A percentile compares a stretch with the other conserved stretches of the same genome.
Evolutionary conservation across 2,797 vertebrate species (phyloP).

Genomic region (Tiaroga cobitis): DNA sequence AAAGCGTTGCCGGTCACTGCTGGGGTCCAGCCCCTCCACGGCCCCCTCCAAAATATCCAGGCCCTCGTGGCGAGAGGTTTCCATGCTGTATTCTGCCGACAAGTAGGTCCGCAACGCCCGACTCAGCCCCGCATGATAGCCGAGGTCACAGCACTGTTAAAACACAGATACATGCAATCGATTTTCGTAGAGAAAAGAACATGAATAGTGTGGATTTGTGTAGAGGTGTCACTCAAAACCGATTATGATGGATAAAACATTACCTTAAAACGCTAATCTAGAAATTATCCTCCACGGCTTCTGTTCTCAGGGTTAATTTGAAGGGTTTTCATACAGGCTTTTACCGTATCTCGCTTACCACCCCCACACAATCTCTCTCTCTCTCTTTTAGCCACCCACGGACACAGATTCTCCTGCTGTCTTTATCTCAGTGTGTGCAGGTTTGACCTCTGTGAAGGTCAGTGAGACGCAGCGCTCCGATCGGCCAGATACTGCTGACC

Average conservation of each 20-base stretch:
- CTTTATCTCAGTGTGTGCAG: conserved; percentile 51
- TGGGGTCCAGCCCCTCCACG: conserved; percentile 92
- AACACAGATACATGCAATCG: conserved; percentile 41
- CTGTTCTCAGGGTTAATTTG: conserved; percentile 52
- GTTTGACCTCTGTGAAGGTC: conserved; percentile 59
- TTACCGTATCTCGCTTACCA: conserved; percentile 1
- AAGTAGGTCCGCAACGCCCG: conserved; percentile 93
- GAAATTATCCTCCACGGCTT: conserved; percentile 10
- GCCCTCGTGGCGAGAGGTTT: conserved; percentile 93
- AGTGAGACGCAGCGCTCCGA: conserved; percentile 45
- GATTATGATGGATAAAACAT: conserved; percentile 36
- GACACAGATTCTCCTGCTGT: conserved; percentile 48
- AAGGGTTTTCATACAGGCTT: conserved; percentile 49
- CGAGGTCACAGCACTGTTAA: conserved; percentile 93
- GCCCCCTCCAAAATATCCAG: conserved; percentile 96
- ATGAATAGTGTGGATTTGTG: not conserved
- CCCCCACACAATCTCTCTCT: conserved; percentile 16
- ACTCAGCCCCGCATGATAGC: conserved; percentile 96
- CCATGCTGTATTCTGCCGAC: conserved; percentile 94
- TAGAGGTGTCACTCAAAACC: conserved; percentile 25
- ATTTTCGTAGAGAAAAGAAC: not conserved
- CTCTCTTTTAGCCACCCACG: conserved; percentile 28
- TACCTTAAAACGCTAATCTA: conserved; percentile 43
- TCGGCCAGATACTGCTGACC: conserved; percentile 58
- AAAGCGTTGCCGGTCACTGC: conserved; percentile 91